phyloP scores from a whole-genome alignment of 2,797 vertebrate species.

The Sternarchorhynchus goeldii region DNA sequence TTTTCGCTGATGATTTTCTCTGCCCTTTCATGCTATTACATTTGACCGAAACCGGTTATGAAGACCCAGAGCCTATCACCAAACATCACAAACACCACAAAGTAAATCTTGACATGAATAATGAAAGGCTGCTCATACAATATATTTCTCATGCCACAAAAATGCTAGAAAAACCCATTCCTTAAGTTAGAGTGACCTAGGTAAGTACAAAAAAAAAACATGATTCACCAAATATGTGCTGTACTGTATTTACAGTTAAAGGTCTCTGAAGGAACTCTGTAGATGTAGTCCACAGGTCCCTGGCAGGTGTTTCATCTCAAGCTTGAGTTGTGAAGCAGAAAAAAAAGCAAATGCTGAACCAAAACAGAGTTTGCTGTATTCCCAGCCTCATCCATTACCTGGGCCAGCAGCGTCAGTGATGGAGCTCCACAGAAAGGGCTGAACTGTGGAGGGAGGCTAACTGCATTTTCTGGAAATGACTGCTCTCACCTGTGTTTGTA shows the following conservation, averaged over 20 bases:
- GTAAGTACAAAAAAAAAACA: background rate
- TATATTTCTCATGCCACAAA: no score
- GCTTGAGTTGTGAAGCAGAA: constrained; percentile 22
- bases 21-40: no score
- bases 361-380: constrained; percentile 26
- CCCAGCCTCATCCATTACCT: constrained; percentile 40
- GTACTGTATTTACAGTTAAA: constrained; percentile 14
- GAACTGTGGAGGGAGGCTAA: constrained; percentile 13
- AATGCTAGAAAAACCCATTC: no score
- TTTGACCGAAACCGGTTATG: no score
- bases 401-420: constrained; percentile 16
- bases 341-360: constrained; percentile 1
- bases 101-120: no score
- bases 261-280: no score
- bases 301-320: constrained; percentile 19
- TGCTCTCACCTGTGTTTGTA: constrained; percentile 21
- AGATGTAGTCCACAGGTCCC: constrained; percentile 8
- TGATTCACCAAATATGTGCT: background rate
- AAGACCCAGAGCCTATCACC: no score
- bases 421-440: constrained; percentile 14
- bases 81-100: no score
- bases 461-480: constrained; percentile 14
- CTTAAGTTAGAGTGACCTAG: no score
- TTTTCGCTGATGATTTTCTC: no score
- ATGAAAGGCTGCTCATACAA: no score